Conservation (phyloP, 2,888 invertebrate genomes). For the Acleris holmiana region DNA sequence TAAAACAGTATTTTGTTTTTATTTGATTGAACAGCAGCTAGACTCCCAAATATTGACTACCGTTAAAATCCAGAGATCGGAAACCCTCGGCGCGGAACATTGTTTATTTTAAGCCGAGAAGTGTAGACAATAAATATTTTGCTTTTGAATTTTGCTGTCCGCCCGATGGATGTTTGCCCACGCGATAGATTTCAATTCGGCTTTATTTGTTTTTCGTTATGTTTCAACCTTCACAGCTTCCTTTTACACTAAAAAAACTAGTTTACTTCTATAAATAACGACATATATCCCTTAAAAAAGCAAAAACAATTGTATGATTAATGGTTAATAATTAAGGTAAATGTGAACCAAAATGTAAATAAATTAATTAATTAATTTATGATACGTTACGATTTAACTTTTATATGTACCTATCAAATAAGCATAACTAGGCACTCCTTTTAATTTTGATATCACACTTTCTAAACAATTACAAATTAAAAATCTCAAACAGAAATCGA, state of each 20-base stretch:
- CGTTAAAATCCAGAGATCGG: conserved; percentile 24
- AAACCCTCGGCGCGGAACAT: conserved; percentile 19
- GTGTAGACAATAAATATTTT: conserved; percentile 69
- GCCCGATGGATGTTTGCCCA: conserved; percentile 53
- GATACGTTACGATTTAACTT: too few species aligned
- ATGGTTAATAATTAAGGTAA: too few species aligned
- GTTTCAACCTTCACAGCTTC: not conserved
- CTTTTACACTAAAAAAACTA: not conserved
- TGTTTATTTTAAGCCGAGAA: conserved; percentile 59
- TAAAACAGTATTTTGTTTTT: not conserved
- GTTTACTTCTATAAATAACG: not conserved
- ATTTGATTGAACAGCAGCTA: conserved; percentile 9
- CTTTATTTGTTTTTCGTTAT: conserved; percentile 65
- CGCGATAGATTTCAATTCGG: conserved; percentile 66
- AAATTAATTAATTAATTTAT: too few species aligned
- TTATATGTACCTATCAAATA: too few species aligned
- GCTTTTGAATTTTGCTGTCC: conserved; percentile 60
- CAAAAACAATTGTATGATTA: too few species aligned
- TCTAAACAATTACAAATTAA: too few species aligned
- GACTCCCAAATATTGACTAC: conserved; percentile 19
- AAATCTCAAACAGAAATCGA: too few species aligned
- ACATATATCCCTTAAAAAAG: too few species aligned
- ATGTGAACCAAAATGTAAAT: too few species aligned
- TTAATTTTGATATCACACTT: too few species aligned
- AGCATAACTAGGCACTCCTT: too few species aligned